These are phyloP conservation scores for Epizoanthus scotinus DNA, from an alignment of 92 coral and sea anemone genomes.

Conservation along the genomic window DNA sequence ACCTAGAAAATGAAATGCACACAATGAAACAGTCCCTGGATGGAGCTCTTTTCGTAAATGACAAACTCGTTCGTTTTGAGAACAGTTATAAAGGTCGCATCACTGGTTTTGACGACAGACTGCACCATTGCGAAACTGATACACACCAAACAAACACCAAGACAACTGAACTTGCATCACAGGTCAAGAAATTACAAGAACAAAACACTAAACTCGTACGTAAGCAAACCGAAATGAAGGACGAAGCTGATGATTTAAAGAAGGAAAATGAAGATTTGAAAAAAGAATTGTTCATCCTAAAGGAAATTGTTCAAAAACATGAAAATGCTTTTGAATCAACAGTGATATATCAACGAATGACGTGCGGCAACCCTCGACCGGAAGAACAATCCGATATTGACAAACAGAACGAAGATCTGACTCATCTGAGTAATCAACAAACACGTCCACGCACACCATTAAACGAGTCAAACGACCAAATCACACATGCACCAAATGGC, in stretches of 20 bases:
- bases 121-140: not conserved
- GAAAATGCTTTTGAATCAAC: slow-evolving; percentile 7
- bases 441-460: not conserved
- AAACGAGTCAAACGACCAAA: not conserved
- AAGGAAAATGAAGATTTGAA: not conserved
- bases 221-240: not conserved
- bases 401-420: not conserved
- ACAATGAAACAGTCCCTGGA: not conserved
- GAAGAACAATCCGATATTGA: not conserved
- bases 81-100: slow-evolving; percentile 8
- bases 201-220: not conserved
- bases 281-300: slow-evolving; percentile 2
- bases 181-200: slow-evolving; percentile 9
- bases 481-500: not conserved
- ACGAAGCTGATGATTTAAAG: not conserved
- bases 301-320: slow-evolving; percentile 19
- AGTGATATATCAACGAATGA: not conserved
- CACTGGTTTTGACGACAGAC: slow-evolving; percentile 2
- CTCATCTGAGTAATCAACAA: not conserved
- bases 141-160: not conserved
- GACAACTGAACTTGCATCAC: not conserved
- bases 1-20: no score
- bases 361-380: not conserved
- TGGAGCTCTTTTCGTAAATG: slow-evolving; percentile 2
- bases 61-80: slow-evolving; percentile 8